Base-by-base conservation (phyloP, 2,888 invertebrate genomes). In the Pedicia rivosa region DNA sequence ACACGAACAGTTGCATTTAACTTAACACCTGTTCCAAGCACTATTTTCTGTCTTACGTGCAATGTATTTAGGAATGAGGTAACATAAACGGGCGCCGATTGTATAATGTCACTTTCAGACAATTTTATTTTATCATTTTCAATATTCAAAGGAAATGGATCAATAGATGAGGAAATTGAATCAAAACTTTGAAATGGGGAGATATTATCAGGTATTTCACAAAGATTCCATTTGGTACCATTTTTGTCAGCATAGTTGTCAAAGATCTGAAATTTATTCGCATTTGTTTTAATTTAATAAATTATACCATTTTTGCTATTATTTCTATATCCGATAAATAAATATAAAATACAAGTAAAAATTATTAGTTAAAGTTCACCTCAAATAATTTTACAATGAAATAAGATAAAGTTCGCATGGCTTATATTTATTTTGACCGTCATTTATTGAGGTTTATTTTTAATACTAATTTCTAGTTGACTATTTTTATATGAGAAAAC, bases 211-310 rank as follows among this genome's bases (percentile, higher is more conserved):
- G 19, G 14, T 4, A 54, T 45, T 30, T 65, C 66, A 49, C 79
- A 79, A 20, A 79, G 61, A 20, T 65, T 67, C 78, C 78, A 79
- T 36, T 66, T 62, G 0, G 78, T 77, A 24, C 78, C 78, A 54
- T 78, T 78, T 45, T 63, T 63, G 48, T 78, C 78, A 0, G 76
- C 72, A 57, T 79, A 79, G 53, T 71, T 74, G 55, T 80, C 80
- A 46, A 62, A 67, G 13, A 71, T 66, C 71, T 71, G 49, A n/a
- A n/a, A n/a, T n/a, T n/a, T n/a, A n/a, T n/a, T n/a, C n/a, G n/a
- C n/a, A n/a, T n/a, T n/a, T n/a, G n/a, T n/a, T n/a, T n/a, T n/a
- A n/a, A n/a, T n/a, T n/a, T n/a, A n/a, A n/a, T n/a, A n/a, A n/a
- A n/a, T n/a, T n/a, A n/a, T n/a, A n/a, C n/a, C n/a, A n/a, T n/a